These are phyloP conservation scores for Rhinogobius similis DNA, from an alignment of 2,113 vertebrate genomes.

Conservation along the genomic window DNA sequence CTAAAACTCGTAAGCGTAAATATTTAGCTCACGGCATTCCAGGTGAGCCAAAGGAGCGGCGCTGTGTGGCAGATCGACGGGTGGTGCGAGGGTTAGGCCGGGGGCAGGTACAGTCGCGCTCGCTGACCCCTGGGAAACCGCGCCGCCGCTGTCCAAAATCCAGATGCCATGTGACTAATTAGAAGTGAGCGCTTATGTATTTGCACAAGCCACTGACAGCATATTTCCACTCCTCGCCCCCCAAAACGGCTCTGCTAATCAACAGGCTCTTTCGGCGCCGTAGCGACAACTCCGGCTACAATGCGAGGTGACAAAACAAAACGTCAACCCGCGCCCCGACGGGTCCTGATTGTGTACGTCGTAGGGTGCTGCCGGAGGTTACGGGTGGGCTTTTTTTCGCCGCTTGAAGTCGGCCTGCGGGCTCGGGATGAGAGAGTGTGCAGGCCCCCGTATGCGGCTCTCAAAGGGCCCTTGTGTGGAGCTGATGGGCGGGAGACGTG, in stretches of 20 bases:
- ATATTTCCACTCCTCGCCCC: slow-evolving; percentile 76
- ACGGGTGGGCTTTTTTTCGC: slow-evolving; percentile 58
- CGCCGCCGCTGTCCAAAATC: slow-evolving; percentile 74
- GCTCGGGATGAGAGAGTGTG: slow-evolving; percentile 20
- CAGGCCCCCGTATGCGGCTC: slow-evolving; percentile 12
- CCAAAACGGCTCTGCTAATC: slow-evolving; percentile 72
- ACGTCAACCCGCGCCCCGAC: slow-evolving; percentile 60
- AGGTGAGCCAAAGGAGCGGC: slow-evolving; percentile 46
- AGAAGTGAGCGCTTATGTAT: slow-evolving; percentile 86
- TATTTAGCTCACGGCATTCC: slow-evolving; percentile 50
- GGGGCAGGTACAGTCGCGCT: slow-evolving; percentile 63
- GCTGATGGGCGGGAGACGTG: slow-evolving; percentile 36
- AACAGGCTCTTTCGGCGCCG: slow-evolving; percentile 79
- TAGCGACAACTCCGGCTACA: slow-evolving; percentile 81
- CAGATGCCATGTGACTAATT: slow-evolving; percentile 83
- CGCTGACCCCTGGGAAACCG: slow-evolving; percentile 73
- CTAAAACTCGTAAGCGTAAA: slow-evolving; percentile 39
- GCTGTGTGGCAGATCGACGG: slow-evolving; percentile 37
- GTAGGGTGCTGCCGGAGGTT: slow-evolving; percentile 21
- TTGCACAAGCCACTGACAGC: slow-evolving; percentile 84
- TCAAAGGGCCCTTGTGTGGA: slow-evolving; percentile 38
- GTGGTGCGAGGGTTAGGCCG: slow-evolving; percentile 19
- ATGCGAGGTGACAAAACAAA: slow-evolving; percentile 73
- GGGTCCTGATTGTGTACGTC: slow-evolving; percentile 14
- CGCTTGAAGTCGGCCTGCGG: slow-evolving; percentile 40